Base-by-base conservation (phyloP, 1,140 invertebrate species). In the Aphis gossypii region DNA sequence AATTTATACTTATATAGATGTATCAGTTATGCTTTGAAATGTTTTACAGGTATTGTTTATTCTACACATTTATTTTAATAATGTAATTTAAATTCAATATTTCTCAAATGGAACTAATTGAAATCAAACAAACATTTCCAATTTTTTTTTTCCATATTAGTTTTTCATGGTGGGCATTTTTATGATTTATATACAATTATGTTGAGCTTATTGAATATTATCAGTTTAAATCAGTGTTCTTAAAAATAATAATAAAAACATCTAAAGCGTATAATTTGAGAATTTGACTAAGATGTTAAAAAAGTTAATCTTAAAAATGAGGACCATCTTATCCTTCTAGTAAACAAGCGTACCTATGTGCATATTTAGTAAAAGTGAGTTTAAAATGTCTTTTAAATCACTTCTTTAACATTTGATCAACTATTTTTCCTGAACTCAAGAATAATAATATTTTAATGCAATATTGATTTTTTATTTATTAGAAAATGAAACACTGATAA, bases 401-500 rank as follows among this genome's bases (percentile, higher is more conserved):
- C 30, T 14, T n/a, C 30, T 4, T 68, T 60, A 30, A 60, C 9
- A 68, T 68, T 68, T 68, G 60, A 4, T n/a, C 60, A 68, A 68
- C 11, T 68, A n/a, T 68, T 68, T 60, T 60, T 60, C 11, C 30
- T 60, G 56, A 30, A 30, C 8, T 30, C 9, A 60, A 60, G 8
- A 60, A 60, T 60, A n/a, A 14, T n/a, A n/a, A 18, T 76, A 76
- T 76, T 76, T 76, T 76, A 18, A 76, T 76, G 30, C 30, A 76
- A 76, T n/a, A n/a, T 76, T 76, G 60, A 76, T 51, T 51, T 51
- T 56, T 94, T 94, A 92, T 94, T 94, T 96, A 95, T 68, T 95
- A 96, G 96, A 95, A 94, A 95, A 97, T 95, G 97, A 97, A 30
- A 95, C 95, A 46, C 95, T 96, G 94, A 96, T 99, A 89, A 95